These are phyloP conservation scores for Mongoloraphidia duomilia DNA, from an alignment of 2,888 invertebrate species.

Conservation along the genomic window DNA sequence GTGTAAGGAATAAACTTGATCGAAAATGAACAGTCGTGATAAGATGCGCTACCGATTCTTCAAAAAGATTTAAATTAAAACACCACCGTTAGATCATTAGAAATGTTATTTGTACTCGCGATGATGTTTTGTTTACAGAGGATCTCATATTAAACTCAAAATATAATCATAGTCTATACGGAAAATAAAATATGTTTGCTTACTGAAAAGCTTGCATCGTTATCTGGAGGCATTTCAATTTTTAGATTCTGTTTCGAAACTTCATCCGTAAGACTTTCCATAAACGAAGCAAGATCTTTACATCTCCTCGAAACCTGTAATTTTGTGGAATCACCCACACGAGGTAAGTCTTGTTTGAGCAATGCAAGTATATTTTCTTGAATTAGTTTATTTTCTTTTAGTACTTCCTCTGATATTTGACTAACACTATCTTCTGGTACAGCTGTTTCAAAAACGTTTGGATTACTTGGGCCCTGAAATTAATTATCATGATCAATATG, in stretches of 20 bases:
- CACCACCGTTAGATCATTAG: too few species aligned
- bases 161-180: neutral
- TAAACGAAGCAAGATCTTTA: slow-evolving; percentile 56
- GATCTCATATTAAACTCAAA: slow-evolving; percentile 1
- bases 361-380: slow-evolving; percentile 52
- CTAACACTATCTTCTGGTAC: slow-evolving; percentile 23
- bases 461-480: slow-evolving; percentile 55
- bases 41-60: too few species aligned
- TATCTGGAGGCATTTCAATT: slow-evolving; percentile 42
- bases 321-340: slow-evolving; percentile 42
- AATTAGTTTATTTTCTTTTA: slow-evolving; percentile 41
- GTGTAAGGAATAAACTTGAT: too few species aligned
- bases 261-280: slow-evolving; percentile 61
- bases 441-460: slow-evolving; percentile 52
- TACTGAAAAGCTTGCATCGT: slow-evolving; percentile 46
- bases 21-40: too few species aligned
- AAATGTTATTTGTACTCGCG: too few species aligned
- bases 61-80: too few species aligned
- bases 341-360: slow-evolving; percentile 38
- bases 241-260: slow-evolving; percentile 42
- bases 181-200: slow-evolving; percentile 25
- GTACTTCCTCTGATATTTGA: slow-evolving; percentile 42
- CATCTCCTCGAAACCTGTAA: slow-evolving; percentile 53
- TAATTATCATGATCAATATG: neutral
- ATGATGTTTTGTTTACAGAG: too few species aligned